A percentile compares a stretch with the other conserved stretches of the same genome.
Conservation (phyloP, 2,113 vertebrate species). For the Psittacus erithacus region DNA sequence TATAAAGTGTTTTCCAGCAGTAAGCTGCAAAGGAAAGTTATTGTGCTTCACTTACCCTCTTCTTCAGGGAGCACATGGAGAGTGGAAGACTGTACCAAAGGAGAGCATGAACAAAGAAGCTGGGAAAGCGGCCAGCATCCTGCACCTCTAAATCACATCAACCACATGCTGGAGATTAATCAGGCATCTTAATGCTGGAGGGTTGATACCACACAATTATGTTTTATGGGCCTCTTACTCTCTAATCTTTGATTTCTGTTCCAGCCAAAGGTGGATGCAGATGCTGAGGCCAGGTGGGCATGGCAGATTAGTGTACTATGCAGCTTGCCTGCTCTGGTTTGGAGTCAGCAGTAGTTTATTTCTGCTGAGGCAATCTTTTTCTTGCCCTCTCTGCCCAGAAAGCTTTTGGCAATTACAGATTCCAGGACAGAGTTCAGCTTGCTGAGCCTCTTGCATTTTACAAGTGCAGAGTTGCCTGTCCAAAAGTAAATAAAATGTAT, state of each 20-base stretch:
- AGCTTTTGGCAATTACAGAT: not conserved
- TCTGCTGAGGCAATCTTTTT: not conserved
- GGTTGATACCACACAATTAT: not conserved
- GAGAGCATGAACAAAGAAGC: not conserved
- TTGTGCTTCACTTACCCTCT: not conserved
- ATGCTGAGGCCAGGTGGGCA: not conserved
- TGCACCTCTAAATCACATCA: not conserved
- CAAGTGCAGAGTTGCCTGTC: not conserved
- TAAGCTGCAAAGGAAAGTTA: not conserved
- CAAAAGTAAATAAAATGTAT: not conserved
- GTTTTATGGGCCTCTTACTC: not conserved
- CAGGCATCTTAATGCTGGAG: not conserved
- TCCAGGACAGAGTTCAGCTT: not conserved
- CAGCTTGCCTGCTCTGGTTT: not conserved
- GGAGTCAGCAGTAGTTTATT: not conserved
- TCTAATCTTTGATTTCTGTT: not conserved
- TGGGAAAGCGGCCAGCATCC: not conserved
- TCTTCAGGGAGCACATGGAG: accelerated
- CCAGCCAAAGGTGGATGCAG: not conserved
- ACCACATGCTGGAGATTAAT: not conserved
- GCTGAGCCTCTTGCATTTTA: not conserved
- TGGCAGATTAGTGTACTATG: not conserved
- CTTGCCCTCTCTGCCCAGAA: not conserved
- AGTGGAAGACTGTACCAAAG: not conserved
- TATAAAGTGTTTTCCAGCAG: not conserved